Percentiles rank a stretch among this genome's conserved stretches.
Evolutionary conservation across 2,888 invertebrate genomes (phyloP).

Genomic region (Pedicia rivosa): DNA sequence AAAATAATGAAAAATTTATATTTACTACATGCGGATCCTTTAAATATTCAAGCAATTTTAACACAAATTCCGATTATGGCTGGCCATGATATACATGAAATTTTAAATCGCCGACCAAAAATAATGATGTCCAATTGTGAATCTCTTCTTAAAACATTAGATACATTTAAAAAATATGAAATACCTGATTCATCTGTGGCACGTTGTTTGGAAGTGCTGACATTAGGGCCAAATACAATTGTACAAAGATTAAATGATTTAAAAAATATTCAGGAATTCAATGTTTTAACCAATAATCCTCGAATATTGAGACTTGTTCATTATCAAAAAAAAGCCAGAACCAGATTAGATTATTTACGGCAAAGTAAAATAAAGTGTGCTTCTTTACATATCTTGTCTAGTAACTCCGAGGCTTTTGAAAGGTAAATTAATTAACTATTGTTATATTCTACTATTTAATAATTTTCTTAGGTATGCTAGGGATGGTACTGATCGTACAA

Average conservation of each 20-base stretch:
- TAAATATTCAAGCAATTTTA: conserved; percentile 39
- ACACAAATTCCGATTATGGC: conserved; percentile 36
- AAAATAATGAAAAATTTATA: conserved; percentile 42
- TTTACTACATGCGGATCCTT: conserved; percentile 39
- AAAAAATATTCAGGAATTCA: conserved; percentile 39
- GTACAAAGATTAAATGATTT: conserved; percentile 39
- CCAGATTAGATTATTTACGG: conserved; percentile 35
- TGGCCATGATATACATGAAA: conserved; percentile 37
- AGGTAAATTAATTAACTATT: conserved; percentile 16
- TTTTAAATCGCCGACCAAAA: conserved; percentile 40
- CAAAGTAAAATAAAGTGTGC: conserved; percentile 33
- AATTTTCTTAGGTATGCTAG: conserved; percentile 32
- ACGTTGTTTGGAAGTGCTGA: conserved; percentile 38
- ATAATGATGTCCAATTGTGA: conserved; percentile 42
- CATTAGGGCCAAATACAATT: conserved; percentile 40
- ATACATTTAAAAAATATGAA: conserved; percentile 38
- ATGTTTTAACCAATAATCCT: conserved; percentile 41
- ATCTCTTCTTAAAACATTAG: conserved; percentile 36
- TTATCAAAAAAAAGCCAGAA: conserved; percentile 32
- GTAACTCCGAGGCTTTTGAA: conserved; percentile 26
- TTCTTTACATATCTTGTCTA: conserved; percentile 32
- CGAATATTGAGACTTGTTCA: conserved; percentile 36
- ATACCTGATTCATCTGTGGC: conserved; percentile 38
- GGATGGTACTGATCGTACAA: conserved; percentile 38
- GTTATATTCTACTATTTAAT: not conserved